Percentiles rank a stretch among this genome's conserved stretches.
Evolutionary conservation across 2,113 vertebrate species (phyloP).

Genomic region (Dipodomys stephensi): DNA sequence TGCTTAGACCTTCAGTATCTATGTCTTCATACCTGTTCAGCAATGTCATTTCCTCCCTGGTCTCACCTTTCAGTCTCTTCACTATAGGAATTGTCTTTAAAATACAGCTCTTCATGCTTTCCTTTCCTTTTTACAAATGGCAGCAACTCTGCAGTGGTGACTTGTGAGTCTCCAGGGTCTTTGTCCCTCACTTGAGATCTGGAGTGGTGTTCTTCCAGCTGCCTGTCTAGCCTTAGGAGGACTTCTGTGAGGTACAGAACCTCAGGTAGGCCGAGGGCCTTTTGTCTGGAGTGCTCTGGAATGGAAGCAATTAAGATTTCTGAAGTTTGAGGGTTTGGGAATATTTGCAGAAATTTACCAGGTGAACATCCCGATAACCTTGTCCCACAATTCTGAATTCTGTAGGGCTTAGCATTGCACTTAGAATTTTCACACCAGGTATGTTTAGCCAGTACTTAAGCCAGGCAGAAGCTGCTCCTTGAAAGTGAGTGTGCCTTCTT

Average conservation of each 20-base stretch:
- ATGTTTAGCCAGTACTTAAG: background rate
- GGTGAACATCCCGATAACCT: background rate
- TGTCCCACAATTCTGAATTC: background rate
- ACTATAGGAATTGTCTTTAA: background rate
- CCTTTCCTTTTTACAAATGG: too few relatives aligned
- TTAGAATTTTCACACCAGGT: background rate
- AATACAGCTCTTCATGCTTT: background rate
- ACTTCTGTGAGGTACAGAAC: background rate
- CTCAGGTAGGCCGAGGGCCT: too few relatives aligned
- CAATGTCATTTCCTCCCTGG: background rate
- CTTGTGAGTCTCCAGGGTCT: background rate
- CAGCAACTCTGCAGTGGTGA: background rate
- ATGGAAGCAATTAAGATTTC: too few relatives aligned
- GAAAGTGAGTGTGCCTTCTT: background rate
- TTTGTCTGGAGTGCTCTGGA: too few relatives aligned
- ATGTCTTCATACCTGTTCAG: background rate
- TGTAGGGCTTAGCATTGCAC: too few relatives aligned
- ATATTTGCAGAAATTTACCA: background rate
- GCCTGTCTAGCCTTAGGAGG: background rate
- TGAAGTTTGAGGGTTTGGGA: background rate
- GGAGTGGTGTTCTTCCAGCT: rapidly evolving
- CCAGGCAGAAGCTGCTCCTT: background rate
- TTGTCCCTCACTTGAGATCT: background rate
- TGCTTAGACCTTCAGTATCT: too few relatives aligned
- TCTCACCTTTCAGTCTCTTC: background rate